Evolutionary conservation across 2,888 invertebrate species (phyloP).

Genomic region (Drymonia ruficornis): DNA sequence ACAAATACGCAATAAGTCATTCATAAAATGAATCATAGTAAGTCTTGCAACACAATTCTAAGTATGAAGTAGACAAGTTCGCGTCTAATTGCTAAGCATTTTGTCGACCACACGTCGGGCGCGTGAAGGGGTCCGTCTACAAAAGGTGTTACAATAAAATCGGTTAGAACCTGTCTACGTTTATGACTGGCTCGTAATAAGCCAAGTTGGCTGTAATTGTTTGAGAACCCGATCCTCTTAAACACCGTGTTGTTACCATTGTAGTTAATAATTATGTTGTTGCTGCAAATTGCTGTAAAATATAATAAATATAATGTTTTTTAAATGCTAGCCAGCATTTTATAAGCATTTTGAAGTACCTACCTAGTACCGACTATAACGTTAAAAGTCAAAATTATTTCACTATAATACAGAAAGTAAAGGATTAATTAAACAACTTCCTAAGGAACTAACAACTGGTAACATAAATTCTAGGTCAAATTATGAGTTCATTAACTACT

Average conservation of each 20-base stretch:
- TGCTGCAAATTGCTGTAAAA: slow-evolving; percentile 11
- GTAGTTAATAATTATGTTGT: slow-evolving; percentile 18
- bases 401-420: neutral
- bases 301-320: too few species aligned
- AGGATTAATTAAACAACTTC: neutral
- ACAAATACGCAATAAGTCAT: slow-evolving; percentile 58
- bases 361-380: neutral
- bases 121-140: slow-evolving; percentile 20
- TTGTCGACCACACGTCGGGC: slow-evolving; percentile 26
- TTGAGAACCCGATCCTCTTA: slow-evolving; percentile 19
- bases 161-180: slow-evolving; percentile 35
- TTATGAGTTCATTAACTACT: slow-evolving; percentile 4
- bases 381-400: neutral
- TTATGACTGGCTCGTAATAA: slow-evolving; percentile 25
- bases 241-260: slow-evolving; percentile 18
- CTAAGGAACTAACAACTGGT: neutral
- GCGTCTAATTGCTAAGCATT: slow-evolving; percentile 24
- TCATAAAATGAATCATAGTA: slow-evolving; percentile 62
- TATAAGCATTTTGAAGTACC: too few species aligned
- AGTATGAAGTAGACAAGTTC: slow-evolving; percentile 17
- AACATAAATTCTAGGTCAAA: slow-evolving; percentile 5
- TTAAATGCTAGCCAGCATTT: too few species aligned
- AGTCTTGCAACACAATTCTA: slow-evolving; percentile 38
- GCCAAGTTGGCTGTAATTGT: slow-evolving; percentile 19
- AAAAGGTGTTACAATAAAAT: slow-evolving; percentile 27